phyloP scores from a whole-genome alignment of 2,113 vertebrate genomes.

The Notechis scutatus region DNA sequence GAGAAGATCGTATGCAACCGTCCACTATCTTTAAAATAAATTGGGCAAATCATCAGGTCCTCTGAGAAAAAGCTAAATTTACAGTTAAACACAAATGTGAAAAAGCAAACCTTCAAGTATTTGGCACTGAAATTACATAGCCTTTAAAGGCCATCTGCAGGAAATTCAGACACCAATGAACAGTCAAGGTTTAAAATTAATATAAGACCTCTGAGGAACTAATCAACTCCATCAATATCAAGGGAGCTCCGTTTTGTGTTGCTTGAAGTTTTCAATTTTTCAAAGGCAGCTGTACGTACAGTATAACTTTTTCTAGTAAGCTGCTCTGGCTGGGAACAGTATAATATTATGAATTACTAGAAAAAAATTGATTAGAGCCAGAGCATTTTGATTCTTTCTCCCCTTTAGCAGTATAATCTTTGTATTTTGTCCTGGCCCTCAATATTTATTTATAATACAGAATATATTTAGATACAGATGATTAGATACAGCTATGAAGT shows the following conservation, averaged over 20 bases:
- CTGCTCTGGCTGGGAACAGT: background rate
- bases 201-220: background rate
- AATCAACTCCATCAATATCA: background rate
- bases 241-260: background rate
- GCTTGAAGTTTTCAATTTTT: background rate
- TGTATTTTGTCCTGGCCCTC: background rate
- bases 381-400: background rate
- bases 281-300: background rate
- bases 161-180: background rate
- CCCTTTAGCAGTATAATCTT: background rate
- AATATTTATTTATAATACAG: background rate
- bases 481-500: background rate
- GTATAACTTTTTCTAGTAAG: background rate
- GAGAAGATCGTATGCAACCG: background rate
- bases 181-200: background rate
- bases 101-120: background rate
- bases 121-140: background rate
- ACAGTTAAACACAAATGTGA: background rate
- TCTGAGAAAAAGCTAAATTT: background rate
- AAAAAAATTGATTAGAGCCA: background rate
- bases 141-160: background rate
- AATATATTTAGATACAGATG: background rate
- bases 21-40: background rate
- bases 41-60: background rate
- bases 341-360: background rate